Evolutionary conservation across 2,888 invertebrate species (phyloP).

Genomic region (Empis stercorea): DNA sequence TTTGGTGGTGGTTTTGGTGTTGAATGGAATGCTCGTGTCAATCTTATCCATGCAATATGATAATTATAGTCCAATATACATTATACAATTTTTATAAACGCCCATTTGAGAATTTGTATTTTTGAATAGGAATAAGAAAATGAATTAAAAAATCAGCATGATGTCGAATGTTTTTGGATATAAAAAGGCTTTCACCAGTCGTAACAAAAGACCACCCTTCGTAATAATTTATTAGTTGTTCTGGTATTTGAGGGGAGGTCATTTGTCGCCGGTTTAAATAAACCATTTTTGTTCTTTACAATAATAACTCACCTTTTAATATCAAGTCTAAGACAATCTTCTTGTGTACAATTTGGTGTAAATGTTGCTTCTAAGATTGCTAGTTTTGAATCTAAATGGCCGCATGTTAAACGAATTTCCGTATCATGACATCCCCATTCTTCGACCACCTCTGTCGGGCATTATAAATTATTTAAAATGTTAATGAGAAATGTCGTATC

Average conservation of each 20-base stretch:
- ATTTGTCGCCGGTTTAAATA: too few species aligned
- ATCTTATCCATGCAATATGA: not conserved
- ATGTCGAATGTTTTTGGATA: too few species aligned
- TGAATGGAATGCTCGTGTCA: slow-evolving; percentile 5
- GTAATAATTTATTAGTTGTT: too few species aligned
- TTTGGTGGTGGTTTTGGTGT: not conserved
- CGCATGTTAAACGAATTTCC: slow-evolving; percentile 48
- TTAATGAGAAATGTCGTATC: too few species aligned
- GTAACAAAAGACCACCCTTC: too few species aligned
- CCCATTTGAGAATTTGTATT: too few species aligned
- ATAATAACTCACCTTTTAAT: slow-evolving; percentile 16
- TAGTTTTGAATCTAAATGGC: slow-evolving; percentile 47
- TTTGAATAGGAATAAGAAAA: not conserved
- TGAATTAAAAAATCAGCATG: not conserved
- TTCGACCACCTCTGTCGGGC: slow-evolving; percentile 50
- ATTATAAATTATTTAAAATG: slow-evolving; percentile 11
- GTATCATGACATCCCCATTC: slow-evolving; percentile 47
- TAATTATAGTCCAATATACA: too few species aligned
- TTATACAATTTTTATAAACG: not conserved
- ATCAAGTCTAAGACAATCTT: slow-evolving; percentile 16
- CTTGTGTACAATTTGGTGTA: slow-evolving; percentile 28
- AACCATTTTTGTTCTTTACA: too few species aligned
- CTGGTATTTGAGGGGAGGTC: too few species aligned
- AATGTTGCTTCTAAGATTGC: slow-evolving; percentile 52
- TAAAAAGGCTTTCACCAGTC: too few species aligned